phyloP scores from a whole-genome alignment of 2,888 invertebrate species.

The Peribatodes rhomboidaria region DNA sequence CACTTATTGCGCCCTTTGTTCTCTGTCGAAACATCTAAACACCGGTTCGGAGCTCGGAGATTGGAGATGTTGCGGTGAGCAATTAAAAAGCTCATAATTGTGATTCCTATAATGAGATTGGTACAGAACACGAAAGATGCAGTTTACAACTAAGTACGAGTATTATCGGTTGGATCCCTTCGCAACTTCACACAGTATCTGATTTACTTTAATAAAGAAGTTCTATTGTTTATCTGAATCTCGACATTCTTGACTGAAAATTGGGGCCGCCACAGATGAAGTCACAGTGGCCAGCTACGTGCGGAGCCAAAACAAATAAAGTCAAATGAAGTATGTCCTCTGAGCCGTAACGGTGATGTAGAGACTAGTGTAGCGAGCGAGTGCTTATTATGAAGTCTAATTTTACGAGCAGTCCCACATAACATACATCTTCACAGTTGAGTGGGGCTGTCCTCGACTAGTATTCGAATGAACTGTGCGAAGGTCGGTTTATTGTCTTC shows the following conservation, averaged over 20 bases:
- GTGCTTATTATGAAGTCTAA: slow-evolving; percentile 37
- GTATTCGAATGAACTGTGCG: slow-evolving; percentile 20
- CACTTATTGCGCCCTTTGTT: slow-evolving; percentile 68
- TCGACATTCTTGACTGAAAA: slow-evolving; percentile 1
- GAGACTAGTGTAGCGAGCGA: slow-evolving; percentile 13
- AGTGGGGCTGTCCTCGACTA: slow-evolving; percentile 30
- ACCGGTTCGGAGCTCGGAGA: slow-evolving; percentile 49
- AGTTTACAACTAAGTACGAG: no score
- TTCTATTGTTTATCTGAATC: neutral
- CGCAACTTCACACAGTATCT: neutral
- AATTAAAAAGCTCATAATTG: slow-evolving; percentile 63
- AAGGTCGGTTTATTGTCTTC: slow-evolving; percentile 33
- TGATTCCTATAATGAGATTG: slow-evolving; percentile 5
- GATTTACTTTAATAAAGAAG: neutral
- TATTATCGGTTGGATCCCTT: neutral
- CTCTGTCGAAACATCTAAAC: slow-evolving; percentile 58
- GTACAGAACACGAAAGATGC: neutral
- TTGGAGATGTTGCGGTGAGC: slow-evolving; percentile 41
- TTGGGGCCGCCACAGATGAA: slow-evolving; percentile 24
- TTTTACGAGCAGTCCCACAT: slow-evolving; percentile 37
- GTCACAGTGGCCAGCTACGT: slow-evolving; percentile 12
- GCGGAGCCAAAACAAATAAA: slow-evolving; percentile 34
- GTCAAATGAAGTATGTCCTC: slow-evolving; percentile 35
- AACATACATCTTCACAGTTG: slow-evolving; percentile 33
- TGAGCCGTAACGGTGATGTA: slow-evolving; percentile 27